These are phyloP conservation scores for Zaprionus kolodkinae DNA, from an alignment of 1,140 invertebrate species.

Conservation along the genomic window DNA sequence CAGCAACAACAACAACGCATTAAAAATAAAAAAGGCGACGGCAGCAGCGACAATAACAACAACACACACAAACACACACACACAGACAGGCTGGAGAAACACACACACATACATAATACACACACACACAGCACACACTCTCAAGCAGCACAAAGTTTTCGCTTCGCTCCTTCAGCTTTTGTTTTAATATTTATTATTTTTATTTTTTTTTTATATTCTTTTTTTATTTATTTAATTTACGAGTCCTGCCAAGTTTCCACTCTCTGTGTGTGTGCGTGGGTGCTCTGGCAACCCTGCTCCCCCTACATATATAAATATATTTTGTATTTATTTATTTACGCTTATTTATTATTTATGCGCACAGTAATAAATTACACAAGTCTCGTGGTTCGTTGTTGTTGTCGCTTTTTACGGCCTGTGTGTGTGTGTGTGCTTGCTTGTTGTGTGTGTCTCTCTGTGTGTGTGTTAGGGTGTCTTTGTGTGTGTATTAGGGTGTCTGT, in stretches of 20 bases:
- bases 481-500: conserved; percentile 14
- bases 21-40: conserved; percentile 43
- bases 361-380: conserved; percentile 82
- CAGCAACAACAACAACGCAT: conserved; percentile 34
- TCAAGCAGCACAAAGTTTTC: conserved; percentile 14
- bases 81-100: conserved; percentile 21
- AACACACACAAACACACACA: conserved; percentile 17
- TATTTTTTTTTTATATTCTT: conserved; percentile 64
- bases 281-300: conserved; percentile 2
- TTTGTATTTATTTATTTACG: conserved; percentile 83
- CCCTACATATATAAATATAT: conserved; percentile 61
- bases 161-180: conserved; percentile 23
- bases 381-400: conserved; percentile 35
- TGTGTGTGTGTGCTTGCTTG: conserved; percentile 10
- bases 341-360: conserved; percentile 84
- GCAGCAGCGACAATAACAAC: conserved; percentile 22
- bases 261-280: conserved; percentile 3
- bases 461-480: conserved; percentile 17
- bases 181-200: conserved; percentile 68
- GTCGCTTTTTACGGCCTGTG: conserved; percentile 36
- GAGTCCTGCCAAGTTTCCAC: conserved; percentile 55
- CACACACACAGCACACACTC: conserved; percentile 16
- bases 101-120: conserved; percentile 11
- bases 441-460: conserved; percentile 15
- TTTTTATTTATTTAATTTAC: conserved; percentile 68